Percentiles rank a stretch among this genome's conserved stretches.
phyloP scores from a whole-genome alignment of 2,797 vertebrate genomes.

The Ctenosaura bakeri region DNA sequence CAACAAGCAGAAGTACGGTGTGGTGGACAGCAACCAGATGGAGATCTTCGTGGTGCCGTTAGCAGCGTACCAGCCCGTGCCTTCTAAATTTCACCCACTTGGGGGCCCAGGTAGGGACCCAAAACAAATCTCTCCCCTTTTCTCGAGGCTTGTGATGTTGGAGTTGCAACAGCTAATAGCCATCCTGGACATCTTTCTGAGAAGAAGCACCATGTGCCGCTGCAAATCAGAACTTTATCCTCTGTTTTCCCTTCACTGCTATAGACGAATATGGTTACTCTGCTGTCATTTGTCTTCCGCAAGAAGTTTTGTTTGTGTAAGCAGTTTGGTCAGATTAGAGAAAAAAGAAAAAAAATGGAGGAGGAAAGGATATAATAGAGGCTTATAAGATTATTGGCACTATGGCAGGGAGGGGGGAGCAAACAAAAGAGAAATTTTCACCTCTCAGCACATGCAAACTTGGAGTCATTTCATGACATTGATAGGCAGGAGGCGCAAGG shows the following conservation, averaged over 20 bases:
- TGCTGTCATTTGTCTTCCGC: background rate
- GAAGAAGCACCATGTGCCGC: background rate
- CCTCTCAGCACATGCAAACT: background rate
- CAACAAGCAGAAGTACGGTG: slow-evolving; percentile 68
- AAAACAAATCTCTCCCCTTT: background rate
- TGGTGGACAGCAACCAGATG: slow-evolving; percentile 41
- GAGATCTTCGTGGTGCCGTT: slow-evolving; percentile 72
- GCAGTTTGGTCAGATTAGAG: background rate
- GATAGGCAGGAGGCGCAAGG: background rate
- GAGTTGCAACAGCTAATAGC: background rate
- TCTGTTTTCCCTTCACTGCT: background rate
- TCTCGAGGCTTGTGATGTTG: background rate
- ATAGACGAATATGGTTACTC: background rate
- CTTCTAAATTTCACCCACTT: slow-evolving; percentile 66
- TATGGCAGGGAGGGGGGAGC: background rate
- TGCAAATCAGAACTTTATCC: background rate
- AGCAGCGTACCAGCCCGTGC: slow-evolving; percentile 75
- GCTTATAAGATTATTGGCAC: background rate
- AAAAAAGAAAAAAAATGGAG: background rate
- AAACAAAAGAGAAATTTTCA: background rate
- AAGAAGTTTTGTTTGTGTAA: slow-evolving; percentile 3
- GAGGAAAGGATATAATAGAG: background rate
- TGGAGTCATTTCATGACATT: background rate
- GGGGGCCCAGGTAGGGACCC: slow-evolving; percentile 75
- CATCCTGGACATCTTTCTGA: background rate